phyloP scores from a whole-genome alignment of 1,140 invertebrate species.

The Brachionus koreanus region DNA sequence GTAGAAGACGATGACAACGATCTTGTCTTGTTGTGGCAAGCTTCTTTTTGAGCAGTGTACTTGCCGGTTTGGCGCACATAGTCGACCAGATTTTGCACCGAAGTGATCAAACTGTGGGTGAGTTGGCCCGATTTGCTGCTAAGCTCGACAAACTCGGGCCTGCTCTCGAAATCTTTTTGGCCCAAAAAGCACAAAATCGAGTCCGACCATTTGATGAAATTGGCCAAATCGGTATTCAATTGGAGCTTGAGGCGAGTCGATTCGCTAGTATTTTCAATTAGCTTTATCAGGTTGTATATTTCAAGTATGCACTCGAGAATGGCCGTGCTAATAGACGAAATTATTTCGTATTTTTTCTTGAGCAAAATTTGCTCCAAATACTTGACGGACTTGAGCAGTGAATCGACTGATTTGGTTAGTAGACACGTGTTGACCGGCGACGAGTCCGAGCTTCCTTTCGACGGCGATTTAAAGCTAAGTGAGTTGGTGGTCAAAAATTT shows the following conservation, averaged over 20 bases:
- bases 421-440: neutral
- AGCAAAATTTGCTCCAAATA: neutral
- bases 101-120: neutral
- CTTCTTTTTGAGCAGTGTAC: neutral
- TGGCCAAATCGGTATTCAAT: conserved; percentile 13
- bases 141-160: neutral
- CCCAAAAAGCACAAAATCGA: neutral
- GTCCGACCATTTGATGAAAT: conserved; percentile 41
- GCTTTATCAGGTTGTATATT: conserved; percentile 15
- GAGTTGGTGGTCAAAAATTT: conserved; percentile 12
- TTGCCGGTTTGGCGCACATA: neutral
- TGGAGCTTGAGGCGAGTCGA: neutral
- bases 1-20: neutral
- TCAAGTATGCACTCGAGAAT: conserved; percentile 15
- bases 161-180: neutral
- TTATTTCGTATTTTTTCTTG: conserved; percentile 24
- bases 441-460: neutral
- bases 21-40: neutral
- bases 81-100: neutral
- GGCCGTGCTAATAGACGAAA: conserved; percentile 21
- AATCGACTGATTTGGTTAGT: neutral
- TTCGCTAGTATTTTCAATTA: neutral
- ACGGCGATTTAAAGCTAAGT: neutral
- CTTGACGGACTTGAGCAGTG: neutral
- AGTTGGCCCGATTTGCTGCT: neutral